phyloP scores from a whole-genome alignment of 2,797 vertebrate genomes.

The Argentina silus region DNA sequence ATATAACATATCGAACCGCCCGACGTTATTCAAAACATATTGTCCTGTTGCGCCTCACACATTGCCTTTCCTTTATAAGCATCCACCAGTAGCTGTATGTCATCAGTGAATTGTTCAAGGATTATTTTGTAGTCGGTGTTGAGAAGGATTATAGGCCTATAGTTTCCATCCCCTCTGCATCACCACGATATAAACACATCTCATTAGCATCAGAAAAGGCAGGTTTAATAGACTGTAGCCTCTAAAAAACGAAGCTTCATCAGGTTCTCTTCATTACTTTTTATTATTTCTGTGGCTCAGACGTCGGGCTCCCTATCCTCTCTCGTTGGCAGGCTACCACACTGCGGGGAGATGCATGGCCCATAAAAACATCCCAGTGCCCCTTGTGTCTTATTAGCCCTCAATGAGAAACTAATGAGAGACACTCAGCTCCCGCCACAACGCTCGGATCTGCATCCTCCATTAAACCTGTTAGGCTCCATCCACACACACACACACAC shows the following conservation, averaged over 20 bases:
- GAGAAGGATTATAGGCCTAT: slow-evolving; percentile 42
- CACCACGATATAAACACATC: slow-evolving; percentile 32
- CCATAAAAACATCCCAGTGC: slow-evolving; percentile 24
- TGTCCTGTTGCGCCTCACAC: no score
- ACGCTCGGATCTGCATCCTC: slow-evolving; percentile 17
- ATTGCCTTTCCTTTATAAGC: background rate
- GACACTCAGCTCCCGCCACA: slow-evolving; percentile 2
- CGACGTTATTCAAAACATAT: no score
- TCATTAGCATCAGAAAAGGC: slow-evolving; percentile 45
- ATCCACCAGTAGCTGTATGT: background rate
- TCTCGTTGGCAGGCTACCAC: slow-evolving; percentile 2
- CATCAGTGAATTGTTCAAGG: no score
- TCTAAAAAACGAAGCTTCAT: slow-evolving; percentile 39
- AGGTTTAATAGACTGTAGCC: slow-evolving; percentile 45
- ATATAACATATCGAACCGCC: no score
- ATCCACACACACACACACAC: no score
- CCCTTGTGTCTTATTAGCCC: slow-evolving; percentile 41
- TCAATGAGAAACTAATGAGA: slow-evolving; percentile 33
- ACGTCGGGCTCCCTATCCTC: background rate
- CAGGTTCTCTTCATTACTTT: slow-evolving; percentile 48
- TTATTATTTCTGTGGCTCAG: slow-evolving; percentile 42
- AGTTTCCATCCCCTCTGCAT: slow-evolving; percentile 28
- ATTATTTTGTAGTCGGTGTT: slow-evolving; percentile 43
- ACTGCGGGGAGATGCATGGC: slow-evolving; percentile 2
- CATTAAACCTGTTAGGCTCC: slow-evolving; percentile 25